These are phyloP conservation scores for Pelosia muscerda DNA, from an alignment of 2,888 invertebrate species.

Conservation along the genomic window DNA sequence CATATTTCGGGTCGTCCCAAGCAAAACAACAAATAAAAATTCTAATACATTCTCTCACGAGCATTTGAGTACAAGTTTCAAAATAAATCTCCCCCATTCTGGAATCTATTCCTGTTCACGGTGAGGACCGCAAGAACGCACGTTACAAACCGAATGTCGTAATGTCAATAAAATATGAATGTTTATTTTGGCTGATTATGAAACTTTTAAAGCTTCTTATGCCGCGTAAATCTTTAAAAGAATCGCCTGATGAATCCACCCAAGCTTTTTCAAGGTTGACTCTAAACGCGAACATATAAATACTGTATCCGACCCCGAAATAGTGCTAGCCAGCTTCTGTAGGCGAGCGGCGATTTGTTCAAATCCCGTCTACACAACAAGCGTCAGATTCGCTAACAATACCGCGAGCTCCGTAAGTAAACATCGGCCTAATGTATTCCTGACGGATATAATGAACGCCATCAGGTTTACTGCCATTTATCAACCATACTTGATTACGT, in stretches of 20 bases:
- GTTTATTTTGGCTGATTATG: conserved; percentile 85
- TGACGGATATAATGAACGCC: conserved; percentile 25
- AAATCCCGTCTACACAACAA: conserved; percentile 52
- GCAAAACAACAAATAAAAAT: conserved; percentile 48
- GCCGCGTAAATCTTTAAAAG: conserved; percentile 77
- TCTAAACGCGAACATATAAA: conserved; percentile 68
- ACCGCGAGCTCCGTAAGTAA: conserved; percentile 51
- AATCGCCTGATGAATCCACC: conserved; percentile 72
- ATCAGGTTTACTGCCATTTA: conserved; percentile 16
- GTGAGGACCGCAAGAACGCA: conserved; percentile 63
- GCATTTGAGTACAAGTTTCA: conserved; percentile 67
- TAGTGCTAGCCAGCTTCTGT: conserved; percentile 66
- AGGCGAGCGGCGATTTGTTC: conserved; percentile 61
- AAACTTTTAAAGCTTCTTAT: conserved; percentile 73
- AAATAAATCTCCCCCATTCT: conserved; percentile 79
- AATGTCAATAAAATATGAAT: conserved; percentile 84
- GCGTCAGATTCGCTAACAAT: conserved; percentile 56
- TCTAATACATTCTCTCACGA: conserved; percentile 55
- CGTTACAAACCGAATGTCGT: conserved; percentile 79
- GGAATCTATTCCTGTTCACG: conserved; percentile 73
- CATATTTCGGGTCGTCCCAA: conserved; percentile 37
- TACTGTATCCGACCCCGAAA: conserved; percentile 77
- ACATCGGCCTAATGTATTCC: conserved; percentile 53
- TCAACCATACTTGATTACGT: conserved; percentile 30
- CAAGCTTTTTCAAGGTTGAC: conserved; percentile 74